Evolutionary conservation across 2,888 invertebrate genomes (phyloP).

Genomic region (Oxyscelio sp.): DNA sequence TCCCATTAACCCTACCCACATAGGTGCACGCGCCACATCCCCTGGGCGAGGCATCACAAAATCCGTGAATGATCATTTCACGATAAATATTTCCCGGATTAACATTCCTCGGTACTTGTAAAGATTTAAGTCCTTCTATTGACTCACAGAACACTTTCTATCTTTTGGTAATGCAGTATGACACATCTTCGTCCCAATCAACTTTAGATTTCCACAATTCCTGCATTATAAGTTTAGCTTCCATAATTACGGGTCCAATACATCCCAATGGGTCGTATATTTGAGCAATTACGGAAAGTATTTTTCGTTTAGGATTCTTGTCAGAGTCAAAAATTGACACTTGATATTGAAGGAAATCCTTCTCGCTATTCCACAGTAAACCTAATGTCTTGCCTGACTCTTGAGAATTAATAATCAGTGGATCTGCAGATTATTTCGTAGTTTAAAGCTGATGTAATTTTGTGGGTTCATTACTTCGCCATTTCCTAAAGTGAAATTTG

Average conservation of each 20-base stretch:
- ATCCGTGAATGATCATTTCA: not conserved
- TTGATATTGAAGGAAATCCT: slow-evolving; percentile 48
- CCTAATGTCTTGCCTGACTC: slow-evolving; percentile 58
- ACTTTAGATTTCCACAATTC: slow-evolving; percentile 22
- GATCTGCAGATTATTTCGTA: slow-evolving; percentile 2
- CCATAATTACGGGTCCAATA: slow-evolving; percentile 7
- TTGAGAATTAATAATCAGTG: slow-evolving; percentile 44
- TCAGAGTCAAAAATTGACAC: too few relatives aligned
- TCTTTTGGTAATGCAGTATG: not conserved
- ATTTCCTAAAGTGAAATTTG: slow-evolving; percentile 56
- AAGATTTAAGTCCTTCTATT: not conserved
- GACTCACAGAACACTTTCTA: not conserved
- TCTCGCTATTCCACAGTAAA: slow-evolving; percentile 58
- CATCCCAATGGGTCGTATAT: slow-evolving; percentile 9
- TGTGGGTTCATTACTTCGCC: slow-evolving; percentile 35
- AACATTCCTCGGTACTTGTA: slow-evolving; percentile 1
- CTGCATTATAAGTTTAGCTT: too few relatives aligned
- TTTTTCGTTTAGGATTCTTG: not conserved
- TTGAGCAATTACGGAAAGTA: not conserved
- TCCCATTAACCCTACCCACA: not conserved
- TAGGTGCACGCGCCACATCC: slow-evolving; percentile 10
- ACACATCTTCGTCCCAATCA: not conserved
- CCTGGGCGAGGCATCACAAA: slow-evolving; percentile 13
- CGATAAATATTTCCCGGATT: not conserved
- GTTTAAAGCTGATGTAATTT: not conserved